A percentile compares a stretch with the other conserved stretches of the same genome.
These are phyloP conservation scores for Lithobates sylvaticus DNA, from an alignment of 2,797 vertebrate species.

Conservation along the genomic window DNA sequence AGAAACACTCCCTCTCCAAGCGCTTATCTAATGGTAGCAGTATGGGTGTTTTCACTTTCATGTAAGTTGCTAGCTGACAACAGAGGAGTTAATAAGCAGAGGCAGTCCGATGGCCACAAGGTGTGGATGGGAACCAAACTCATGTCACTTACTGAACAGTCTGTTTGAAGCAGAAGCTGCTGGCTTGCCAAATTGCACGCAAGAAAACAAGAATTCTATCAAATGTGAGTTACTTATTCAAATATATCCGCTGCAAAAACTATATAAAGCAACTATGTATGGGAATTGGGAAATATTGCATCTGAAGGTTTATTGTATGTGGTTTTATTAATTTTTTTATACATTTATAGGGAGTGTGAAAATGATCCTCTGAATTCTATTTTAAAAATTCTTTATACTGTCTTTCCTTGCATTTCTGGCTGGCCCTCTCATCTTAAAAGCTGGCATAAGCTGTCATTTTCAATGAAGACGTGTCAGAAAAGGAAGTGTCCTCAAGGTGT, in stretches of 20 bases:
- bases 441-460: too few relatives aligned
- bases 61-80: conserved; percentile 1
- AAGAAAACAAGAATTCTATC: conserved; percentile 13
- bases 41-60: conserved; percentile 51
- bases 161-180: conserved; percentile 29
- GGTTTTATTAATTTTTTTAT: not conserved
- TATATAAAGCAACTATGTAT: not conserved
- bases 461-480: too few relatives aligned
- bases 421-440: too few relatives aligned
- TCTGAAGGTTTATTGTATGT: not conserved
- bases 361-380: not conserved
- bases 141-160: not conserved
- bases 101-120: conserved; percentile 12
- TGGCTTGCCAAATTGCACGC: not conserved
- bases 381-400: not conserved
- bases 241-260: not conserved
- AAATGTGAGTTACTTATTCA: conserved; percentile 45
- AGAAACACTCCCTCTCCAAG: conserved; percentile 33
- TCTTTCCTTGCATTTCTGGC: too few relatives aligned
- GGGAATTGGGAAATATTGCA: too few relatives aligned
- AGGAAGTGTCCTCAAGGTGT: too few relatives aligned
- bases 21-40: conserved; percentile 53
- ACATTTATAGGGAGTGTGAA: not conserved
- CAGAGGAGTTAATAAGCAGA: conserved; percentile 34
- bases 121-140: not conserved